Evolutionary conservation across 2,888 invertebrate genomes (phyloP).

Genomic region (Phyto melanocephala): DNA sequence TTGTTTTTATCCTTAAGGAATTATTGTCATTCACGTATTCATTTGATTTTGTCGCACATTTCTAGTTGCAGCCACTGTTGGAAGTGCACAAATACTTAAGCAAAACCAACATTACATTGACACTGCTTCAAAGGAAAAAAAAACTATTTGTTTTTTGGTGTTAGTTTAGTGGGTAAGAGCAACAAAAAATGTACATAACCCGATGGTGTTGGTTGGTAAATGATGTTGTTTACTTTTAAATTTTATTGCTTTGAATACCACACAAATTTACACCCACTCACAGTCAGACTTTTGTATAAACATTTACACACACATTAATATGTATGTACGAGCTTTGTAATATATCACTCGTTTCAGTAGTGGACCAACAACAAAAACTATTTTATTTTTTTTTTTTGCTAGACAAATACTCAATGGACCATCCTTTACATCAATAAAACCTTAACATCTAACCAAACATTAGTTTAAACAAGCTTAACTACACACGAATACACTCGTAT

Average conservation of each 20-base stretch:
- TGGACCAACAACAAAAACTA: neutral
- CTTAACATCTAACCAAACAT: neutral
- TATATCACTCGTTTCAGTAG: neutral
- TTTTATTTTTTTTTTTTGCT: neutral
- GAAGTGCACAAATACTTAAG: neutral
- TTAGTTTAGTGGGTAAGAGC: neutral
- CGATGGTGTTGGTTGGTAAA: neutral
- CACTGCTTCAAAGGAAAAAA: neutral
- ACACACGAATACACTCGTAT: neutral
- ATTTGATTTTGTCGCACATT: neutral
- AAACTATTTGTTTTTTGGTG: neutral
- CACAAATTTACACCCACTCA: neutral
- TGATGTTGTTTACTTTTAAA: neutral
- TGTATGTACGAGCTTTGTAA: neutral
- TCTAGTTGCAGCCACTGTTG: neutral
- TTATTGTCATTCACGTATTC: neutral
- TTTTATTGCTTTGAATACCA: neutral
- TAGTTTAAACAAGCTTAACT: neutral
- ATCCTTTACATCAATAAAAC: neutral
- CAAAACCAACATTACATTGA: neutral
- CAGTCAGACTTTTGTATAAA: neutral
- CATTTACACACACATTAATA: neutral
- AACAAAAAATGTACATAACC: neutral
- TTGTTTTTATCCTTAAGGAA: conserved; percentile 7
- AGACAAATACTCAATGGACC: conserved; percentile 14